phyloP scores from a whole-genome alignment of 2,113 vertebrate genomes.

The Trachemys scripta region DNA sequence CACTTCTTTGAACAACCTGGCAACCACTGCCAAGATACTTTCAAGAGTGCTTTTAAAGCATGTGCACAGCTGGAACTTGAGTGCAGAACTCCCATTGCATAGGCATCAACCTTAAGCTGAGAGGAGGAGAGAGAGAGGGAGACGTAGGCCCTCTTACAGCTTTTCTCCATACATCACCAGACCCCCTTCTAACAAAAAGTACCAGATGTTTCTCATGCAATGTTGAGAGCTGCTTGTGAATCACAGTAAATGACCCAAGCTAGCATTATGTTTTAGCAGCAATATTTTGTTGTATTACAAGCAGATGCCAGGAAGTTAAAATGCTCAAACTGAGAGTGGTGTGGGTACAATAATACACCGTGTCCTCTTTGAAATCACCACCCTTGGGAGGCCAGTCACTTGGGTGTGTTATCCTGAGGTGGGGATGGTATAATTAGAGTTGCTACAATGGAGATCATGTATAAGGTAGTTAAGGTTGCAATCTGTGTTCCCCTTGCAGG shows the following conservation, averaged over 20 bases:
- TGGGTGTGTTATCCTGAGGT: too few relatives aligned
- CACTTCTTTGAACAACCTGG: not conserved
- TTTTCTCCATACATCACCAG: not conserved
- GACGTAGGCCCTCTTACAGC: not conserved
- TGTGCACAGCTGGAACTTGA: not conserved
- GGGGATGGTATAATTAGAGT: not conserved
- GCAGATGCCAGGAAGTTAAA: not conserved
- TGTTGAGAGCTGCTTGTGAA: not conserved
- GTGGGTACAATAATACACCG: not conserved
- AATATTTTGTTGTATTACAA: not conserved
- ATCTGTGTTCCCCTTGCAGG: not conserved
- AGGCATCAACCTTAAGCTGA: not conserved
- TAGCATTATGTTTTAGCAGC: not conserved
- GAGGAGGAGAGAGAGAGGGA: not conserved
- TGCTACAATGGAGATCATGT: accelerated
- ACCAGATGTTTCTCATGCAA: not conserved
- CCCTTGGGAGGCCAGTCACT: not conserved
- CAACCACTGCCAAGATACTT: not conserved
- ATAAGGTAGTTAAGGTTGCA: accelerated
- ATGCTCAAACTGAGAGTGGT: not conserved
- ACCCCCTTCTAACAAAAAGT: not conserved
- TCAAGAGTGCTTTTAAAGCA: not conserved
- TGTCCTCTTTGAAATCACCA: not conserved
- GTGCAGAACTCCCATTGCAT: not conserved
- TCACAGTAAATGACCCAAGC: not conserved